Evolutionary conservation across 2,888 invertebrate species (phyloP).

Genomic region (Agrotis clavis): DNA sequence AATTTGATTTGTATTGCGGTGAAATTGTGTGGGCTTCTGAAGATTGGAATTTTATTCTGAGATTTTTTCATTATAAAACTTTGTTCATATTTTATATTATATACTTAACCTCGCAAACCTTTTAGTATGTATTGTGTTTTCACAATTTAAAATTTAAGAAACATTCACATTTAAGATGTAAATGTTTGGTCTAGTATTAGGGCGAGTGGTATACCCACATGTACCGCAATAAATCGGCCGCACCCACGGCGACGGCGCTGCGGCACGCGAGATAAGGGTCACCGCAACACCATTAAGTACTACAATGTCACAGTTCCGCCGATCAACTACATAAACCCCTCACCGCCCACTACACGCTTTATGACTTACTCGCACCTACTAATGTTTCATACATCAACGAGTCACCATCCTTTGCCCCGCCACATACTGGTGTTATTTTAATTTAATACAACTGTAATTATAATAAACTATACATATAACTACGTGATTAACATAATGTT

Average conservation of each 20-base stretch:
- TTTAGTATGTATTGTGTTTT: slow-evolving; percentile 1
- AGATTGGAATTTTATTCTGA: slow-evolving; percentile 34
- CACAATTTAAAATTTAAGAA: slow-evolving; percentile 23
- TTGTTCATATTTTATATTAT: slow-evolving; percentile 7
- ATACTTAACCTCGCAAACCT: background rate
- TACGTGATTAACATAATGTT: slow-evolving; percentile 91
- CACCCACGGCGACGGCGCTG: slow-evolving; percentile 79
- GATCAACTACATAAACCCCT: slow-evolving; percentile 76
- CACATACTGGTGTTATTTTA: slow-evolving; percentile 61
- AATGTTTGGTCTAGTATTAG: slow-evolving; percentile 75
- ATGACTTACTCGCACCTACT: slow-evolving; percentile 75
- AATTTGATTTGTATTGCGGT: slow-evolving; percentile 56
- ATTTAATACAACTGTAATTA: slow-evolving; percentile 69
- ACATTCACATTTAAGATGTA: too few species aligned
- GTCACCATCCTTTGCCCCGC: slow-evolving; percentile 24
- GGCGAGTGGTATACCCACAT: slow-evolving; percentile 75
- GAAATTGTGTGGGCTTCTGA: slow-evolving; percentile 48
- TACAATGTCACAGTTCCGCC: slow-evolving; percentile 81
- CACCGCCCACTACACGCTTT: slow-evolving; percentile 73
- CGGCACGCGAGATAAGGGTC: slow-evolving; percentile 86
- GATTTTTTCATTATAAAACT: slow-evolving; percentile 22
- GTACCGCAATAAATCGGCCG: slow-evolving; percentile 85
- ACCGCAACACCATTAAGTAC: slow-evolving; percentile 83
- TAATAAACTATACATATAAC: slow-evolving; percentile 83
- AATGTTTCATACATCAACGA: slow-evolving; percentile 63